These are phyloP conservation scores for Oceanodroma leucorhoa DNA, from an alignment of 2,797 vertebrate species.

Conservation along the genomic window DNA sequence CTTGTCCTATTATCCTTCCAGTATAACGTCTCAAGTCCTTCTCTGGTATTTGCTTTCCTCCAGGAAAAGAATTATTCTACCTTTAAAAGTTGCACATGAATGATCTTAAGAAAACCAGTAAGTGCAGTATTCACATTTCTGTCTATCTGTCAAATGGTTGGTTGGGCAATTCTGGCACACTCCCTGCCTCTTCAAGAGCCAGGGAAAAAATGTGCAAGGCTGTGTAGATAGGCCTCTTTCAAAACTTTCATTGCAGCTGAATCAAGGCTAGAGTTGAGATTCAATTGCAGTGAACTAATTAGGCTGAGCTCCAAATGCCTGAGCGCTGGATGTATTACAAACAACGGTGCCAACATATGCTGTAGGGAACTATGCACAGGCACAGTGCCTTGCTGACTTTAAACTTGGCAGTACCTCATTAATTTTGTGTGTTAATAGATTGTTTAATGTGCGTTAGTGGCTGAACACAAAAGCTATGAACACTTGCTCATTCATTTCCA, in stretches of 20 bases:
- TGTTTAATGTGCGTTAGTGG: constrained; percentile 19
- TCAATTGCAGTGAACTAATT: constrained; percentile 57
- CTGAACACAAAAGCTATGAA: constrained; percentile 10
- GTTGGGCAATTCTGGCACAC: constrained; percentile 25
- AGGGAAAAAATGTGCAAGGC: neutral
- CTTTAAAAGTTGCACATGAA: constrained; percentile 11
- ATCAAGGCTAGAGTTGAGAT: constrained; percentile 35
- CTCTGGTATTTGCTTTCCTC: neutral
- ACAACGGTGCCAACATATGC: neutral
- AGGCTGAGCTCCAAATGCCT: constrained; percentile 45
- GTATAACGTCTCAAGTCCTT: neutral
- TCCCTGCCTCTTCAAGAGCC: neutral
- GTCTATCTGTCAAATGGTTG: neutral
- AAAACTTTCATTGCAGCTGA: constrained; percentile 15
- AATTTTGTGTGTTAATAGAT: constrained; percentile 48
- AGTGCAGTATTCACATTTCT: neutral
- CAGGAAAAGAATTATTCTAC: neutral
- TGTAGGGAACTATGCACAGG: neutral
- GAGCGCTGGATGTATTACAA: neutral
- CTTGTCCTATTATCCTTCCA: neutral
- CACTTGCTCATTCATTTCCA: neutral
- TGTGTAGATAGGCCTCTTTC: constrained; percentile 19
- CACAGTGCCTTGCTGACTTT: constrained; percentile 10
- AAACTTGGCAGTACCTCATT: constrained; percentile 23
- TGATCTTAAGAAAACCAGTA: neutral